Conservation (phyloP, 2,113 vertebrate genomes). For the Channa maculata region DNA sequence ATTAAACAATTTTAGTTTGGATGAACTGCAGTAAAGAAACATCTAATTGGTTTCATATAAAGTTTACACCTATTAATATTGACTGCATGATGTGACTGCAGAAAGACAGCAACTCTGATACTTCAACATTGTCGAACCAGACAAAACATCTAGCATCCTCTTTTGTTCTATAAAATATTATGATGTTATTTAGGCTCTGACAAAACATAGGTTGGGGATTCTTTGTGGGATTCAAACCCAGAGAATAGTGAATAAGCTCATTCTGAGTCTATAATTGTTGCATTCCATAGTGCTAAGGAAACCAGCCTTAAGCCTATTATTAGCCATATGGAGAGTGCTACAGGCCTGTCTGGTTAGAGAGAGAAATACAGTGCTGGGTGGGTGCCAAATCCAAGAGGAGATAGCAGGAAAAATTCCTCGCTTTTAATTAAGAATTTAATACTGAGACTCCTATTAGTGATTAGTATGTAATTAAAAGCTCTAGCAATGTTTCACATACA, state of each 20-base stretch:
- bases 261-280: slow-evolving; percentile 70
- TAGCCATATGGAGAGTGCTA: slow-evolving; percentile 75
- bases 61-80: not conserved
- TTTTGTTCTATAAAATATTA: slow-evolving; percentile 4
- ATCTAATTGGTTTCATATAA: too few relatives aligned
- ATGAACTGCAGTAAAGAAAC: not conserved
- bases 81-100: not conserved
- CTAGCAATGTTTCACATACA: slow-evolving; percentile 61
- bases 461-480: slow-evolving; percentile 79
- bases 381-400: slow-evolving; percentile 73
- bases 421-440: slow-evolving; percentile 82
- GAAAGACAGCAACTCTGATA: too few relatives aligned
- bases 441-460: slow-evolving; percentile 75
- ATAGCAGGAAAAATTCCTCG: slow-evolving; percentile 68
- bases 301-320: slow-evolving; percentile 75
- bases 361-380: slow-evolving; percentile 62
- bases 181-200: slow-evolving; percentile 38
- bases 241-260: slow-evolving; percentile 56
- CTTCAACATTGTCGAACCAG: slow-evolving; percentile 6
- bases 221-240: slow-evolving; percentile 39
- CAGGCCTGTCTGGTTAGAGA: slow-evolving; percentile 68
- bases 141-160: not conserved
- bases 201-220: slow-evolving; percentile 45
- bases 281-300: slow-evolving; percentile 68
- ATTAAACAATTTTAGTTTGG: too few relatives aligned